Conservation (phyloP, 1,140 invertebrate genomes). For the Caenorhabditis tropicalis region DNA sequence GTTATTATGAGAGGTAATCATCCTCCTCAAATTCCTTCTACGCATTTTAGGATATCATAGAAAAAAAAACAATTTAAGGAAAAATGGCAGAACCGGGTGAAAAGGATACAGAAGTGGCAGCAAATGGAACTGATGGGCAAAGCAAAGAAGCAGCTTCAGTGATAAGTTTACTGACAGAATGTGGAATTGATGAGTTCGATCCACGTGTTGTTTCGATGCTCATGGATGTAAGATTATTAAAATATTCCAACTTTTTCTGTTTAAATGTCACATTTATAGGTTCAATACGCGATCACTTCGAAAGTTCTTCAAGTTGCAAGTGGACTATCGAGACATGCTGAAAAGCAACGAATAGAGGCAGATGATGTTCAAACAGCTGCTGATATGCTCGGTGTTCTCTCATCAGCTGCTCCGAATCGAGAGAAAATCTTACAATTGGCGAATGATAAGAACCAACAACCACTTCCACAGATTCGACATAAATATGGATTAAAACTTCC, state of each 20-base stretch:
- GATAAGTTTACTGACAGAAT: conserved; percentile 19
- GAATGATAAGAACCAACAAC: conserved; percentile 46
- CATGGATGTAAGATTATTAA: conserved; percentile 10
- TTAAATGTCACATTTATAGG: too few relatives aligned
- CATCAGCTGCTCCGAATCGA: conserved; percentile 25
- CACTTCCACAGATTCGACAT: conserved; percentile 52
- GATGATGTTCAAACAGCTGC: conserved; percentile 48
- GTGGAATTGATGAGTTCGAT: conserved; percentile 48
- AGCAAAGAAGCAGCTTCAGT: conserved; percentile 10
- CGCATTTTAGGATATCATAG: too few relatives aligned
- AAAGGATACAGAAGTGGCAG: neutral
- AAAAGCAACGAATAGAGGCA: conserved; percentile 47
- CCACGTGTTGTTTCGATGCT: conserved; percentile 51
- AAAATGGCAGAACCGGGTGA: conserved; percentile 23
- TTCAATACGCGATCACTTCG: conserved; percentile 46
- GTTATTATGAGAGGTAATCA: too few relatives aligned
- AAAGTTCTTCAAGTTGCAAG: conserved; percentile 28
- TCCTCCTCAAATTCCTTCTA: too few relatives aligned
- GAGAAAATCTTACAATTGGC: conserved; percentile 39
- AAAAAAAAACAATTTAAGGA: neutral
- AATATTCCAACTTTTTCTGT: neutral
- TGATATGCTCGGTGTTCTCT: conserved; percentile 18
- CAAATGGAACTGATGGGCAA: neutral
- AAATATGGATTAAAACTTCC: conserved; percentile 55
- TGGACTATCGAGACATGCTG: conserved; percentile 46